Evolutionary conservation across 2,113 vertebrate genomes (phyloP), one percentile per base, ranked within the genome.

Genomic region (chimpanzee (Pan troglodytes)): DNA sequence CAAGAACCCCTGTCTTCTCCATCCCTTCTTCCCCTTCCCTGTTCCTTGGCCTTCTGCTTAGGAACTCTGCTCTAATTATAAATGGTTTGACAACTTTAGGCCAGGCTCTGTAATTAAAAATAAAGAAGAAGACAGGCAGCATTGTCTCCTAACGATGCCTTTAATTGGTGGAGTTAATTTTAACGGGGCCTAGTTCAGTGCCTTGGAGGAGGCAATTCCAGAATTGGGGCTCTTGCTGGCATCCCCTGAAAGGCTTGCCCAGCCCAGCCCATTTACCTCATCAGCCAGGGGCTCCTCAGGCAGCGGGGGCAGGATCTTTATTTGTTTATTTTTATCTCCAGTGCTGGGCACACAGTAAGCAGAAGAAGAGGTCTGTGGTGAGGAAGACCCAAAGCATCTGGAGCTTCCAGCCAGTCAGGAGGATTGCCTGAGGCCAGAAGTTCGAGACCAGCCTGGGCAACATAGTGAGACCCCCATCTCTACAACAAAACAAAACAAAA

Each of bases 151-250:
- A 97, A 96, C 7, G 27, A 80, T 8, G 96, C 45, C 32, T 97
- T 98, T 97, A 97, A 97, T 97, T 96, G 96, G 90, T 86, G 80
- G 97, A 97, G 97, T 95, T 97, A 90, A 97, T 97, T 97, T 97
- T 97, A 96, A 94, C 78, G 1, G 94, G 89, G 79, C 85, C 94
- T 82, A 6, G 93, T 88, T 43, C 20, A 9, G 82, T 92, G 88
- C 52, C 78, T 94, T 59, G 23, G 70, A 94, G 93, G 95, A 96
- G 95, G 94, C 89, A 68, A 95, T 96, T 95, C 93, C 93, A 87
- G 93, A 95, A 93, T 9, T 16, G 75, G 83, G 92, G 67, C 40
- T 68, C 52, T 78, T 17, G 27, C 67, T 75, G 90, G 86, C 61
- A 68, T 43, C 43, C n/a, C 32, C 76, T 17, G 30, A 50, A 70